Evolutionary conservation across 2,888 invertebrate genomes (phyloP), one percentile per base, ranked within the genome.

Genomic region (Pseudanteris insignis): DNA sequence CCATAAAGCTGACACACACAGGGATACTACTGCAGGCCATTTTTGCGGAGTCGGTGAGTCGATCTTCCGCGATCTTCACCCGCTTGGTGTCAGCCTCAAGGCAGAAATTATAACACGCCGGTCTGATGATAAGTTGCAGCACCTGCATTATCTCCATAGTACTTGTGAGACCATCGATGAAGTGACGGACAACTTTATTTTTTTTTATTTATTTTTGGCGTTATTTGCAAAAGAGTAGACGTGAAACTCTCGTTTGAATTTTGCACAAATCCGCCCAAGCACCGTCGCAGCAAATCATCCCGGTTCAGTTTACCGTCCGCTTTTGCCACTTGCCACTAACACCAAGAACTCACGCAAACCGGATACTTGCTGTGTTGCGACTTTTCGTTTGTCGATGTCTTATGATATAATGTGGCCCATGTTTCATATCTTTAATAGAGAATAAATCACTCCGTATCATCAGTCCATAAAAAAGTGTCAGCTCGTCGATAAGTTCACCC

Each of bases 211-310:
- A n/a, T n/a, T n/a, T n/a, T n/a, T n/a, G n/a, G n/a, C n/a, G n/a
- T n/a, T n/a, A n/a, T n/a, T n/a, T n/a, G n/a, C n/a, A n/a, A n/a
- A n/a, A n/a, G n/a, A n/a, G n/a, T n/a, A n/a, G n/a, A n/a, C n/a
- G n/a, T 30, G 11, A 30, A 30, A 11, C 30, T 30, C 6, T 30
- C 30, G 13, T 33, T 33, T 7, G 33, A 13, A 14, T 33, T 33
- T n/a, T 33, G 33, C 6, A 15, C 14, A 21, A 30, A 44, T n/a
- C 43, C 40, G n/a, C 61, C 61, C 4, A 55, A 9, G 12, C 44
- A 55, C 7, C 61, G 48, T n/a, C 14, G 13, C 10, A 61, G 25
- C 21, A 61, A 40, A 11, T 50, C 43, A 2, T 46, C 51, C 1
- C 6, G 26, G 10, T 30, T 46, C 6, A n/a, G n/a, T n/a, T n/a